Evolutionary conservation across 2,797 vertebrate genomes (phyloP), one percentile per base, ranked within the genome.

Genomic region (Xyrichtys novacula): DNA sequence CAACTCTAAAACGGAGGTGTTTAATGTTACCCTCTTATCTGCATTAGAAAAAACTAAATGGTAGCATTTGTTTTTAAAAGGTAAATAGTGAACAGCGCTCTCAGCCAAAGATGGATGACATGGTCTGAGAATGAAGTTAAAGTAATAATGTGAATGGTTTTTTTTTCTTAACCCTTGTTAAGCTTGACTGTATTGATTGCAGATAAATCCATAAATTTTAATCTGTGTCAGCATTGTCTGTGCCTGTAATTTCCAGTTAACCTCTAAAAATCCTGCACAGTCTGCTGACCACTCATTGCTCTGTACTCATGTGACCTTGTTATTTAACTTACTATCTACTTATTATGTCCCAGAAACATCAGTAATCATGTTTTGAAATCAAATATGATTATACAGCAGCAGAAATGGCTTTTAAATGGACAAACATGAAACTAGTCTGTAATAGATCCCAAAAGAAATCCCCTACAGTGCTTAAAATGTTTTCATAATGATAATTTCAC

Each of bases 391-490:
- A 39, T 9, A 34, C 19, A 25, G 5, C 11, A 40, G 20, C 0
- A 5, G 5, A 40, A 63, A 54, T 36, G 0, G 19, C 2, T 9
- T 9, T 14, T 5, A 46, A 54, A 29, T 14, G 31, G 19, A 39
- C 19, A 1, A 26, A 32, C 16, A 17, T n/a, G 26, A 26, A 3
- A n/a, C 8, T 1, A 10, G 23, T 15, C 34, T 12, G 2, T 31
- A 44, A 74, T 34, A 42, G 42, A 50, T 29, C 5, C 25, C 17
- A n/a, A n/a, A n/a, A 44, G 4, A 59, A 17, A 59, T 43, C 29
- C 6, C 20, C 43, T n/a, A 36, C 47, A 36, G 17, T n/a, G 7
- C 12, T 29, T 7, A 5, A 8, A 19, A 28, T 38, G 6, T 22
- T 29, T 9, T 42, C 16, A 54, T 40, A 29, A 23, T 28, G 38